A percentile compares a stretch with the other conserved stretches of the same genome.
These are phyloP conservation scores for Oophaga sylvatica DNA, from an alignment of 2,797 vertebrate genomes.

Conservation along the genomic window DNA sequence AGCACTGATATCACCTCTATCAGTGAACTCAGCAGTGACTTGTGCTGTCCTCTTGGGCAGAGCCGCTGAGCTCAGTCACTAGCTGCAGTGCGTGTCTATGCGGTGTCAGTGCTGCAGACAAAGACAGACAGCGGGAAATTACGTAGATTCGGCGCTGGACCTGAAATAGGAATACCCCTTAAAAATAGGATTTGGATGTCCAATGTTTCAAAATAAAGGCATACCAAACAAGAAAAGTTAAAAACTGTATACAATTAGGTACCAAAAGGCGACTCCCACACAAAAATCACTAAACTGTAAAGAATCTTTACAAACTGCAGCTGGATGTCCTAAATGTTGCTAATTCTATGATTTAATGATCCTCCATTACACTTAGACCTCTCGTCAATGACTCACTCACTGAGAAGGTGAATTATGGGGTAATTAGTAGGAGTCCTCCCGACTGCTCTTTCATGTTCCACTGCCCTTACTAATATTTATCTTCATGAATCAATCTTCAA, in stretches of 20 bases:
- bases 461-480: conserved; percentile 27
- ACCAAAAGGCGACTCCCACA: not conserved
- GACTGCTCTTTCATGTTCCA: conserved; percentile 12
- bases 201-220: not conserved
- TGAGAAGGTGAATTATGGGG: conserved; percentile 11
- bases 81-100: no score
- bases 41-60: no score
- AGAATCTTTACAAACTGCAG: not conserved
- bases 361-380: conserved; percentile 9
- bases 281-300: not conserved
- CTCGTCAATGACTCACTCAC: conserved; percentile 22
- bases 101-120: no score
- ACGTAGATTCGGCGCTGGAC: no score
- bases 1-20: no score
- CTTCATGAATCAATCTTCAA: conserved; percentile 59
- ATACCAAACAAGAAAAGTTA: not conserved
- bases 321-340: not conserved
- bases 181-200: not conserved
- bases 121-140: no score
- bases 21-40: no score
- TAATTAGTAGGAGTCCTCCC: conserved; percentile 28
- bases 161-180: no score
- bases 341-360: conserved; percentile 8
- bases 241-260: no score
- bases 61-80: no score